Evolutionary conservation across 2,113 vertebrate species (phyloP).

Genomic region (Azemiops feae): DNA sequence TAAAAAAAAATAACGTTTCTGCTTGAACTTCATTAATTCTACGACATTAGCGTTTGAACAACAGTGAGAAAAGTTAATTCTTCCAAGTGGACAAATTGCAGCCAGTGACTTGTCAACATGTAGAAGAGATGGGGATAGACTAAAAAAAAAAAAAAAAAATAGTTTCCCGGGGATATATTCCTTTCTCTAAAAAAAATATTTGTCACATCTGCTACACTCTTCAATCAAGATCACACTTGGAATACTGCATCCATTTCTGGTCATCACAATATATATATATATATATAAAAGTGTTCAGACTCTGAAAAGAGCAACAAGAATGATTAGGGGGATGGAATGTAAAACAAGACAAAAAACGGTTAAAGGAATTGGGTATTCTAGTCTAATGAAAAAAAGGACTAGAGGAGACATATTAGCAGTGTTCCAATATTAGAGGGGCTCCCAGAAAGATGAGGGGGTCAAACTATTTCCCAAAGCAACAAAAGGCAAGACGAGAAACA

Average conservation of each 20-base stretch:
- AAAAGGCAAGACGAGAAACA: too few relatives aligned
- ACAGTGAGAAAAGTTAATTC: constrained; percentile 37
- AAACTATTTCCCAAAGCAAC: too few relatives aligned
- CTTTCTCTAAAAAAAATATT: background rate
- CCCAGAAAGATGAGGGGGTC: background rate
- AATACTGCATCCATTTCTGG: background rate
- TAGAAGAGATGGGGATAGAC: background rate
- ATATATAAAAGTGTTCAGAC: too few relatives aligned
- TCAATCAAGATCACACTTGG: too few relatives aligned
- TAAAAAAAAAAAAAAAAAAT: background rate
- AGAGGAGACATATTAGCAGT: background rate
- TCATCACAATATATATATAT: too few relatives aligned
- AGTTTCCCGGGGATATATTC: background rate
- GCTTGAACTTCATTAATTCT: constrained; percentile 52
- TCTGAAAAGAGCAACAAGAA: too few relatives aligned
- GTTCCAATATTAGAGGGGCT: background rate
- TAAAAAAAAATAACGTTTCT: constrained; percentile 53
- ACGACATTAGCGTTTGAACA: constrained; percentile 28
- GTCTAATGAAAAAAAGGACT: too few relatives aligned
- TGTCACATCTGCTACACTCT: background rate
- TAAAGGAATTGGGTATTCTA: too few relatives aligned
- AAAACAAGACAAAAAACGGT: too few relatives aligned
- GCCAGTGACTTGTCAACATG: rapidly evolving
- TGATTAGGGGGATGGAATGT: too few relatives aligned
- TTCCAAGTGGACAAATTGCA: background rate